phyloP scores from a whole-genome alignment of 2,113 vertebrate genomes.

The Nannobrachium achirus region DNA sequence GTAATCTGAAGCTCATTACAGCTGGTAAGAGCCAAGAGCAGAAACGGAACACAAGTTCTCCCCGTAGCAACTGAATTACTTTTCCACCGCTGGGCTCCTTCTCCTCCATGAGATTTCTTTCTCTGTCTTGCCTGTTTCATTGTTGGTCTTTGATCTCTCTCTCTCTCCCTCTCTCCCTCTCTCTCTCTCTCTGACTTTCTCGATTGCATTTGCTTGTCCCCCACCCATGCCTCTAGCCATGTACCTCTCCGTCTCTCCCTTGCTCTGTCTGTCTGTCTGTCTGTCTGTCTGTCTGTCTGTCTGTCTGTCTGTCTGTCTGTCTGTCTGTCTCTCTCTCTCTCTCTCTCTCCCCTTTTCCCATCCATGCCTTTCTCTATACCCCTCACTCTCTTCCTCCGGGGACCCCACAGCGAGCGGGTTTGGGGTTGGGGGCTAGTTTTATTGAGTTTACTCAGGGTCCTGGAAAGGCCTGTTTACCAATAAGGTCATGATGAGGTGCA shows the following conservation, averaged over 20 bases:
- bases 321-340: slow-evolving; percentile 14
- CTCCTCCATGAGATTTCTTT: slow-evolving; percentile 55
- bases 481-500: slow-evolving; percentile 65
- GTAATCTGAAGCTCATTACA: slow-evolving; percentile 81
- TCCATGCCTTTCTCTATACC: slow-evolving; percentile 13
- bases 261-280: slow-evolving; percentile 40
- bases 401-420: slow-evolving; percentile 47
- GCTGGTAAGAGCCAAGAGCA: slow-evolving; percentile 72
- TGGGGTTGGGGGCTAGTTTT: slow-evolving; percentile 71
- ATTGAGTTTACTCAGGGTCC: slow-evolving; percentile 76
- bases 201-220: slow-evolving; percentile 42
- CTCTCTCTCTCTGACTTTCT: slow-evolving; percentile 34
- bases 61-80: slow-evolving; percentile 77
- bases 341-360: slow-evolving; percentile 26
- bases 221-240: background rate
- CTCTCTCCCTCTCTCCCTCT: slow-evolving; percentile 57
- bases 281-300: slow-evolving; percentile 54
- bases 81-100: slow-evolving; percentile 70
- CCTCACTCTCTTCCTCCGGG: slow-evolving; percentile 49
- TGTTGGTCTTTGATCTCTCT: slow-evolving; percentile 76
- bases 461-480: slow-evolving; percentile 68
- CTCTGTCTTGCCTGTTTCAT: slow-evolving; percentile 68
- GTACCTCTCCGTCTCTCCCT: background rate
- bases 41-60: slow-evolving; percentile 78
- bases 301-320: slow-evolving; percentile 52